Percentiles rank a stretch among this genome's conserved stretches.
Conservation (phyloP, 2,797 vertebrate genomes). For the Pogoniulus pusillus region DNA sequence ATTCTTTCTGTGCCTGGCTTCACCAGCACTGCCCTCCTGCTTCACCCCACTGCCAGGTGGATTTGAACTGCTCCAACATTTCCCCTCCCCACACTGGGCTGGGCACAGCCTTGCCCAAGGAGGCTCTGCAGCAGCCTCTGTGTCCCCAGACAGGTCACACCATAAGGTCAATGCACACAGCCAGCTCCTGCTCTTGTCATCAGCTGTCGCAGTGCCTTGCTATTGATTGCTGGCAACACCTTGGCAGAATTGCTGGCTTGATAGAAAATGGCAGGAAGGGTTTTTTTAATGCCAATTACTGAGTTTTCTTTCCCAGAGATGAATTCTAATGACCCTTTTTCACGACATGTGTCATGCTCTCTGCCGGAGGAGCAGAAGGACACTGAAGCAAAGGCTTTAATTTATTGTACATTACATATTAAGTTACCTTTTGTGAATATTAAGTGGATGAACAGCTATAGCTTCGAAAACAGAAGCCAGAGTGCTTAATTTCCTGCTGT, state of each 20-base stretch:
- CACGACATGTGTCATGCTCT: background rate
- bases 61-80: background rate
- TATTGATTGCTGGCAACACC: background rate
- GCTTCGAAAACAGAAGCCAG: constrained; percentile 22
- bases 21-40: background rate
- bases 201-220: background rate
- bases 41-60: background rate
- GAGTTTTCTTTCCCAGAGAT: background rate
- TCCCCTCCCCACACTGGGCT: background rate
- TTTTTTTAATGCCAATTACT: constrained; percentile 1
- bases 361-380: constrained; percentile 7
- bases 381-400: constrained; percentile 19
- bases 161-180: too few relatives aligned
- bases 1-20: background rate
- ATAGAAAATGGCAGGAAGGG: background rate
- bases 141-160: background rate
- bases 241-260: background rate
- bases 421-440: constrained; percentile 22
- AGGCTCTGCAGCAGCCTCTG: background rate
- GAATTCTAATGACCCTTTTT: constrained; percentile 18
- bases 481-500: background rate
- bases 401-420: background rate
- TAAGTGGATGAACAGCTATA: background rate
- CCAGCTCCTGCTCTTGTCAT: background rate
- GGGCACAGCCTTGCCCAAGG: background rate